A percentile compares a stretch with the other conserved stretches of the same genome.
phyloP scores from a whole-genome alignment of 2,797 vertebrate genomes.

The Catharus ustulatus region DNA sequence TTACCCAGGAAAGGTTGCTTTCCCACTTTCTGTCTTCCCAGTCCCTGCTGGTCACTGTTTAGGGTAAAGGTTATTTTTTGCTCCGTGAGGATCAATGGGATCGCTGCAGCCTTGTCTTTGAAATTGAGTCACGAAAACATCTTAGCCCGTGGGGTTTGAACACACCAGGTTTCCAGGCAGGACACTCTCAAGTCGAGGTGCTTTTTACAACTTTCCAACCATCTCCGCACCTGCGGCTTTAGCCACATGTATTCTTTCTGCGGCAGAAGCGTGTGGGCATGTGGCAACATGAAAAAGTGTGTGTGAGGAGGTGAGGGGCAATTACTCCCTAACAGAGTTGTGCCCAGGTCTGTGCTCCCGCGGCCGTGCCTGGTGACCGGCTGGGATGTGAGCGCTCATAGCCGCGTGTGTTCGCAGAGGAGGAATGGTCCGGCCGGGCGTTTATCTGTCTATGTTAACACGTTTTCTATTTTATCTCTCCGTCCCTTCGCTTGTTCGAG shows the following conservation, averaged over 20 bases:
- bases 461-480: not conserved
- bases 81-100: conserved; percentile 35
- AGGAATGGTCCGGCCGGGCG: not conserved
- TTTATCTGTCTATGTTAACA: not conserved
- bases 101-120: conserved; percentile 37
- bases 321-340: not conserved
- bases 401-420: not conserved
- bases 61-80: conserved; percentile 32
- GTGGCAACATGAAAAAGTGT: not conserved
- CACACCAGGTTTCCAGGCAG: conserved; percentile 19
- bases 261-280: not conserved
- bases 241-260: conserved; percentile 23
- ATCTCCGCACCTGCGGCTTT: conserved; percentile 66
- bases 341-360: not conserved
- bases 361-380: not conserved
- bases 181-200: conserved; percentile 6
- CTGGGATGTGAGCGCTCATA: not conserved
- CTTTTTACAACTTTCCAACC: conserved; percentile 57
- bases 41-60: not conserved
- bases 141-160: not conserved
- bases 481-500: not conserved
- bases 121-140: conserved; percentile 20
- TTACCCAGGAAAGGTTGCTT: not conserved
- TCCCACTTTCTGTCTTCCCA: not conserved
- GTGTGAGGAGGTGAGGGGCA: not conserved